Base-by-base conservation (phyloP, 1,140 invertebrate species). In the Drosophila teissieri region DNA sequence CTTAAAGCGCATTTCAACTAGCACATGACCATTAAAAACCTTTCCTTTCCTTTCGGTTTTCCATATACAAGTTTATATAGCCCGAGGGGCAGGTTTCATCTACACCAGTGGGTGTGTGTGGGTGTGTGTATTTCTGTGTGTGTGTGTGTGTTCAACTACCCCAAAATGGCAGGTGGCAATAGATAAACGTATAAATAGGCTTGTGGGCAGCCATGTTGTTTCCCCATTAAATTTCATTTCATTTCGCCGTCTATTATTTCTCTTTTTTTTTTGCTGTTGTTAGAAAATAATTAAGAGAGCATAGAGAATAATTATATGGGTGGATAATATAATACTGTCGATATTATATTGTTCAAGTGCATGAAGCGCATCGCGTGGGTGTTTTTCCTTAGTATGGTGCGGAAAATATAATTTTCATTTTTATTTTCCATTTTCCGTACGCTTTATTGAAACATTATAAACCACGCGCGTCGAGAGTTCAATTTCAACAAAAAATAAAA, bases 131-230 rank as follows among this genome's bases (percentile, higher is more conserved):
- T 12, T 5, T 1, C 2, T 57, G 40, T 57, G 65, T 46, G n/a
- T n/a, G 45, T 60, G 44, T 37, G 51, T 54, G 45, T 40, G 15
- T 67, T 63, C 46, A 83, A 40, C 82, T 82, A 88, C 83, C 82
- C 82, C 82, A 78, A 85, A 88, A 78, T 70, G 83, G 83, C 82
- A 85, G 82, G 82, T 85, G 82, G 78, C 70, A 85, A 83, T 85
- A 80, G 73, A 81, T 85, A 80, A 57, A 51, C 34, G 49, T 51
- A 77, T 78, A 65, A 57, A 74, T 68, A 70, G 60, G 54, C 72
- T 70, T 80, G 72, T 85, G 67, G 81, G 62, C 61, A 80, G 80
- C 80, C 80, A 83, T 83, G 80, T 83, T 83, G 60, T 70, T 73
- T 73, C 61, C 36, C 39, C 60, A 61, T 65, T 67, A 67, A 73